These are phyloP conservation scores for Dendrocincla fuliginosa DNA, from an alignment of 2,797 vertebrate genomes.

Conservation along the genomic window DNA sequence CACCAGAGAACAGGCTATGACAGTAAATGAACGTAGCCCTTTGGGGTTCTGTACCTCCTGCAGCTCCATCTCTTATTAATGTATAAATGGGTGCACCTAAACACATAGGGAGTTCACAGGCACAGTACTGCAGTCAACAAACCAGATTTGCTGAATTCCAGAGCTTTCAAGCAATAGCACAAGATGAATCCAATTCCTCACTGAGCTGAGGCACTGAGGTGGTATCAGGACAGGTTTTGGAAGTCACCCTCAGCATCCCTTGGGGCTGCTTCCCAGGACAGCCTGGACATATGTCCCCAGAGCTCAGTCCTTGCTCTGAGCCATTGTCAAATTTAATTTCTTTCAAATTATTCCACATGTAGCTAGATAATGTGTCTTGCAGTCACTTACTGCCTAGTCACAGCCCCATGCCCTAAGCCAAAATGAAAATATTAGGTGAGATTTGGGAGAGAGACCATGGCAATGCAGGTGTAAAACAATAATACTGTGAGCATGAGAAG, in stretches of 20 bases:
- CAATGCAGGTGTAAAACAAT: neutral
- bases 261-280: neutral
- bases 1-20: neutral
- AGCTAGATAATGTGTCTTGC: neutral
- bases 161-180: neutral
- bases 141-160: neutral
- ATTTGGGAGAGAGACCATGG: neutral
- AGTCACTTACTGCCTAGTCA: neutral
- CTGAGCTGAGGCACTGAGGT: neutral
- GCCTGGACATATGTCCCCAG: neutral
- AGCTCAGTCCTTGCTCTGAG: neutral
- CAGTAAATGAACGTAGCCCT: neutral
- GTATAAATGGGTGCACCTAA: accelerated
- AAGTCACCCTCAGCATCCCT: neutral
- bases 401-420: neutral
- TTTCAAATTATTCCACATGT: neutral
- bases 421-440: neutral
- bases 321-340: neutral
- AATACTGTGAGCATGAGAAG: neutral
- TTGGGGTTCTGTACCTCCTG: neutral
- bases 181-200: neutral
- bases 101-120: accelerated
- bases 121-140: neutral
- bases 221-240: neutral
- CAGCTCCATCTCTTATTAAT: accelerated